These are phyloP conservation scores for Eutolmus rufibarbis DNA, from an alignment of 2,888 invertebrate species.

Conservation along the genomic window DNA sequence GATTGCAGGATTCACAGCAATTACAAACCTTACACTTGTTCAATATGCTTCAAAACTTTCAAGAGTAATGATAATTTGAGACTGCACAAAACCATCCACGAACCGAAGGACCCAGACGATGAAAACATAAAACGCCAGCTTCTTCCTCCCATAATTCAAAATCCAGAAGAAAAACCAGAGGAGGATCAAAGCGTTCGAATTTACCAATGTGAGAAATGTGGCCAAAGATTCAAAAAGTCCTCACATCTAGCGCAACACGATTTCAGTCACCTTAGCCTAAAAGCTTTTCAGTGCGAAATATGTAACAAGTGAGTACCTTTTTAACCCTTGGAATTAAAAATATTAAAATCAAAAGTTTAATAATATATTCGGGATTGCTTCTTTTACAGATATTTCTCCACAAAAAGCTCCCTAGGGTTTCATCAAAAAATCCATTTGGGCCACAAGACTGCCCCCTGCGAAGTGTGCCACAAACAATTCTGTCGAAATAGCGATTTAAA, in stretches of 20 bases:
- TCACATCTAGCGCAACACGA: constrained; percentile 49
- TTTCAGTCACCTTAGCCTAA: constrained; percentile 47
- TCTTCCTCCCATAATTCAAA: not conserved
- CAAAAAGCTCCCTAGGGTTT: constrained; percentile 48
- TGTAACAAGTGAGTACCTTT: constrained; percentile 49
- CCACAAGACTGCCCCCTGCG: constrained; percentile 47
- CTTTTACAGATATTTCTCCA: constrained; percentile 47
- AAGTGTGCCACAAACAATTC: constrained; percentile 48
- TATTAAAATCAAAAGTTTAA: not conserved
- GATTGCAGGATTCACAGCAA: constrained; percentile 24
- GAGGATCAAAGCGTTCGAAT: constrained; percentile 13
- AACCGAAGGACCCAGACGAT: not conserved
- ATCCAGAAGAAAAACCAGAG: constrained; percentile 13
- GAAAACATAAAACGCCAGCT: not conserved
- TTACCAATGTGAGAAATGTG: constrained; percentile 50
- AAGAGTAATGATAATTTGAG: constrained; percentile 11
- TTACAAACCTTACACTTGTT: constrained; percentile 23
- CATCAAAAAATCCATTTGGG: constrained; percentile 49
- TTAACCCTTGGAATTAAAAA: not conserved
- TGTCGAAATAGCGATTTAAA: constrained; percentile 46
- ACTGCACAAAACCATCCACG: constrained; percentile 31
- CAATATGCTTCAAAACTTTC: constrained; percentile 37
- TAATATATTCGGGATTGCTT: not conserved
- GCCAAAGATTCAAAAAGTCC: constrained; percentile 46
- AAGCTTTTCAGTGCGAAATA: constrained; percentile 50